A percentile compares a stretch with the other conserved stretches of the same genome.
Conservation (phyloP, 1,140 invertebrate genomes). For the Drosophila triauraria region DNA sequence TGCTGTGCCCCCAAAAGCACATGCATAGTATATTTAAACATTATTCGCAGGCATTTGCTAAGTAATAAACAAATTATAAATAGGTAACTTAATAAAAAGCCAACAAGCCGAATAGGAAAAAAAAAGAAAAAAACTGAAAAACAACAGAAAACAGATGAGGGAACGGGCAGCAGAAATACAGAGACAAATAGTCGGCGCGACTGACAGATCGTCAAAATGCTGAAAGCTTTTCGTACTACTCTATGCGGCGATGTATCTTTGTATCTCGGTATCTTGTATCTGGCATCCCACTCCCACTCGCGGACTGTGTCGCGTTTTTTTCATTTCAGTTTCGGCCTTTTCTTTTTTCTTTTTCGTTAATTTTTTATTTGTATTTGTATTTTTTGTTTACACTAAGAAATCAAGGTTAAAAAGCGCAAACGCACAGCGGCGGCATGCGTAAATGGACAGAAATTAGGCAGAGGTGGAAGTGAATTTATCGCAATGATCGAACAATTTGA, state of each 20-base stretch:
- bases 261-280: slow-evolving; percentile 48
- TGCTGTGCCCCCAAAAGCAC: slow-evolving; percentile 18
- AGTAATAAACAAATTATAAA: slow-evolving; percentile 84
- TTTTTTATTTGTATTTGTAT: slow-evolving; percentile 31
- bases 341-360: slow-evolving; percentile 23
- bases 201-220: slow-evolving; percentile 66
- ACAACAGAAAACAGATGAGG: slow-evolving; percentile 28
- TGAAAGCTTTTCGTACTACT: slow-evolving; percentile 72
- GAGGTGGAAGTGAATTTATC: slow-evolving; percentile 78
- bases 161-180: slow-evolving; percentile 23
- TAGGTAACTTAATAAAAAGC: slow-evolving; percentile 81
- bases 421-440: slow-evolving; percentile 60
- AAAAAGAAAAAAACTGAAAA: slow-evolving; percentile 39
- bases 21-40: slow-evolving; percentile 62
- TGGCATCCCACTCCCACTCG: slow-evolving; percentile 46
- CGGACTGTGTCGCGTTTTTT: slow-evolving; percentile 23
- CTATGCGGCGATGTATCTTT: slow-evolving; percentile 60
- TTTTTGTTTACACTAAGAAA: slow-evolving; percentile 79
- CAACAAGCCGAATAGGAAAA: slow-evolving; percentile 35
- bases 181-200: slow-evolving; percentile 56
- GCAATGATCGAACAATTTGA: slow-evolving; percentile 75
- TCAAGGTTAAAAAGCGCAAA: slow-evolving; percentile 79
- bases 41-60: slow-evolving; percentile 76
- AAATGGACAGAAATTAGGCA: slow-evolving; percentile 61
- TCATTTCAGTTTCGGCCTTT: slow-evolving; percentile 6